Conservation (phyloP, 2,888 invertebrate species). For the Nematopogon swammerdamellus region DNA sequence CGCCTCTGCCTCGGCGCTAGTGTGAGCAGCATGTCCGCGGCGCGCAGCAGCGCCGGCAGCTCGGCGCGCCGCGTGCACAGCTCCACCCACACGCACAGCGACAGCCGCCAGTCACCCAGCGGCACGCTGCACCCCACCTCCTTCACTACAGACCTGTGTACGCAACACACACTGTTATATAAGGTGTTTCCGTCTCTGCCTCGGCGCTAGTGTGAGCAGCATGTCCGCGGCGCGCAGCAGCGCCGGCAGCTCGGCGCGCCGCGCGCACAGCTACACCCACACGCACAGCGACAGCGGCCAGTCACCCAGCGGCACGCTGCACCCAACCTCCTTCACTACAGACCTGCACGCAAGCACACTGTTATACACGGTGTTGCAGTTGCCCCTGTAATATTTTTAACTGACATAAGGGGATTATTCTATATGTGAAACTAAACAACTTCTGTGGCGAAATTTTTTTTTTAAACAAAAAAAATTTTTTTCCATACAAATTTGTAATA, state of each 20-base stretch:
- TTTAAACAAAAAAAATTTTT: too few species aligned
- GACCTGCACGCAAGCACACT: too few species aligned
- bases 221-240: constrained; percentile 78
- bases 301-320: constrained; percentile 63
- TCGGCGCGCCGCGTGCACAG: constrained; percentile 78
- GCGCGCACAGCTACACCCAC: constrained; percentile 75
- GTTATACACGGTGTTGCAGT: too few species aligned
- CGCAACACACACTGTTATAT: too few species aligned
- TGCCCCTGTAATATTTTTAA: too few species aligned
- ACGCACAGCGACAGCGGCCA: constrained; percentile 81
- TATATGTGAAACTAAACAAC: too few species aligned
- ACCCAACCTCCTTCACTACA: constrained; percentile 81
- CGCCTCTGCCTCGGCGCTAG: constrained; percentile 51
- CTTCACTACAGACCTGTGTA: constrained; percentile 29
- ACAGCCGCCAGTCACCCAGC: constrained; percentile 72
- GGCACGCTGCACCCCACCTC: constrained; percentile 73
- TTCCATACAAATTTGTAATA: too few species aligned
- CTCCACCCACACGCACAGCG: constrained; percentile 78
- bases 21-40: constrained; percentile 77
- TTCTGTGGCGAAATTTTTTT: too few species aligned
- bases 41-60: constrained; percentile 71
- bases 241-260: constrained; percentile 74
- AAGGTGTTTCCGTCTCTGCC: constrained; percentile 5
- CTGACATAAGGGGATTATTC: too few species aligned
- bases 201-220: constrained; percentile 18